Evolutionary conservation across 2,113 vertebrate species (phyloP).

Genomic region (Phoenicopterus ruber): DNA sequence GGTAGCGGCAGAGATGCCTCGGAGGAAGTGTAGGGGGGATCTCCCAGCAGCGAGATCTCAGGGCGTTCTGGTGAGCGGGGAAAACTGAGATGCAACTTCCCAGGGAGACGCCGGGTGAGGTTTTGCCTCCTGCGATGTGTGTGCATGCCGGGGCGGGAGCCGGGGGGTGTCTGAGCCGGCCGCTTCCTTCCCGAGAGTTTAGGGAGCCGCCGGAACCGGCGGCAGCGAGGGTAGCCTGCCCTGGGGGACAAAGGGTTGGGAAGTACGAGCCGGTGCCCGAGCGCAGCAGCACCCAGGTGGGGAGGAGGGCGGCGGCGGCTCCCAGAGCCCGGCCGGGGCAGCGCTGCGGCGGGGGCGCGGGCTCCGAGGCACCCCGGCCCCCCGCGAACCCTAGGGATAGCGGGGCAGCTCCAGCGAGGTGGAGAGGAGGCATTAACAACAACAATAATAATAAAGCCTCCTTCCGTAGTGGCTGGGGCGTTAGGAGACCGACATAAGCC

Average conservation of each 20-base stretch:
- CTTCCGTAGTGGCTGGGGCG: neutral
- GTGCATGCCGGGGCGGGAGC: neutral
- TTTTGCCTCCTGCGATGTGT: neutral
- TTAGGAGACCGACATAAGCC: neutral
- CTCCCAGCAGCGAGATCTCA: neutral
- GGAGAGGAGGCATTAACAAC: neutral
- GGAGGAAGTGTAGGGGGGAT: neutral
- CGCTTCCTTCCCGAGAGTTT: neutral
- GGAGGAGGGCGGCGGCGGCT: neutral
- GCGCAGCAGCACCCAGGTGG: neutral
- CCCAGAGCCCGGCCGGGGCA: neutral
- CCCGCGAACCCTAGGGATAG: neutral
- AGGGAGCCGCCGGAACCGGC: neutral
- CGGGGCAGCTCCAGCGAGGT: neutral
- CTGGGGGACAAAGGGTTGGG: too few relatives aligned
- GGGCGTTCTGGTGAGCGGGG: neutral
- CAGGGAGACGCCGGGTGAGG: neutral
- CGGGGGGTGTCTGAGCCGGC: neutral
- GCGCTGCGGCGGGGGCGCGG: neutral
- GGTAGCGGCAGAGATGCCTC: neutral
- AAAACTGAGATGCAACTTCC: conserved; percentile 39
- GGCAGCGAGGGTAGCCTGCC: neutral
- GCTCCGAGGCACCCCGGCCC: fast-evolving
- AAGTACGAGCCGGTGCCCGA: neutral
- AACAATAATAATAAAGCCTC: neutral